Evolutionary conservation across 2,113 vertebrate genomes (phyloP), one percentile per base, ranked within the genome.

Genomic region (Lophochroa leadbeateri): DNA sequence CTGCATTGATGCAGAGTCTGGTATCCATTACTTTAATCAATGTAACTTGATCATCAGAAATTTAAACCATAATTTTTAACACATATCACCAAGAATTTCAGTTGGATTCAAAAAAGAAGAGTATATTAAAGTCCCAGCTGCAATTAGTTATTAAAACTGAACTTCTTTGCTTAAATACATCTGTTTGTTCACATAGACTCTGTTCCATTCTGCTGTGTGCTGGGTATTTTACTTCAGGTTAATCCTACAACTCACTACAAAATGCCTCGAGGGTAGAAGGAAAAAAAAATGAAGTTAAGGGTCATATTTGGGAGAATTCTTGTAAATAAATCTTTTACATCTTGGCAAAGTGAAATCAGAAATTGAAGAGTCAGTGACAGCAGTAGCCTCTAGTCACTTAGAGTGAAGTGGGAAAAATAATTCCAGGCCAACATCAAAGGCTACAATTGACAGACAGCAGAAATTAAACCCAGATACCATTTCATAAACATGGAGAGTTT

Each of bases 1-100:
- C 97, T 96, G 97, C 96, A 97, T 97, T 96, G 97, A 97, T 98
- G 96, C 65, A 12, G 91, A 97, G 89, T 97, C 97, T 98, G 98
- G 97, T 98, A 98, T 97, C 97, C 96, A 98, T 98, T 98, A 98
- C 96, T 97, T 97, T 98, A 98, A 98, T 98, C 97, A 98, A 91
- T 98, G 97, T 98, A 98, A 98, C 97, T 96, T 98, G 98, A 98
- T 98, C 97, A 97, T 98, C 97, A 98, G 98, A 98, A 98, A 98
- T 97, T 93, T 96, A 96, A 98, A 97, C 96, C 94, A 92, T 96
- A 98, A 97, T 97, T 98, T 97, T 98, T 97, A 98, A 98, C 97
- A 98, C 96, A 27, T 98, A 98, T 98, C 96, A 97, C 90, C 94
- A 98, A 98, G 97, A 95, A 97, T 97, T 98, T 97, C 93, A 96